A percentile compares a stretch with the other conserved stretches of the same genome.
Conservation (phyloP, 2,888 invertebrate species). For the Norana najaformis region DNA sequence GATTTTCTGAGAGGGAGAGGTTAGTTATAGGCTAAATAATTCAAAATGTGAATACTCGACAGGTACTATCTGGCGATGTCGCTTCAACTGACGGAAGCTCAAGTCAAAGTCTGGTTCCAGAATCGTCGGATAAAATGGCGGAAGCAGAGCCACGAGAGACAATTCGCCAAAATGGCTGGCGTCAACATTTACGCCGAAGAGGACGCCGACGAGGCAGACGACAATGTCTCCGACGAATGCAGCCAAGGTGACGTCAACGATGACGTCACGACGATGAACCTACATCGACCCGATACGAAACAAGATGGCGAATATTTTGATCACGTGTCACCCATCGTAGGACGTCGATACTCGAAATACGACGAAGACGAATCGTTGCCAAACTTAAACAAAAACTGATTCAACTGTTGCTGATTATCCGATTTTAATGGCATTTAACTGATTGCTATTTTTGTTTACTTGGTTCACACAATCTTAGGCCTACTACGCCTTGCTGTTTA, state of each 20-base stretch:
- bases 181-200: neutral
- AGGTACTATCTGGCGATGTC: constrained; percentile 80
- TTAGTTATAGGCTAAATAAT: no score
- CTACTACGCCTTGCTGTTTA: no score
- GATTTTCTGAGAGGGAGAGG: no score
- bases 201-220: neutral
- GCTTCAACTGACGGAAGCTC: constrained; percentile 82
- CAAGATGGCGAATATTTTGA: neutral
- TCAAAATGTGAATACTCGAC: constrained; percentile 10
- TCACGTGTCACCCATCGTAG: neutral
- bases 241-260: neutral
- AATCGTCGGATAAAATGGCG: constrained; percentile 85
- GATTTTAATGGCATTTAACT: neutral
- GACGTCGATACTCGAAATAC: neutral
- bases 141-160: constrained; percentile 69
- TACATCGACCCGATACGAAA: neutral
- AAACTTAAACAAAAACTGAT: neutral
- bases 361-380: neutral
- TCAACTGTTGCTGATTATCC: neutral
- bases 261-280: constrained; percentile 9
- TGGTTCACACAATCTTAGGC: no score
- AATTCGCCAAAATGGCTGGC: neutral
- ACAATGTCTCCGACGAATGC: neutral
- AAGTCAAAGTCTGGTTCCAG: constrained; percentile 69
- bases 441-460: neutral